Conservation (phyloP, 2,113 vertebrate species). For the Pomatorhinus ruficollis region DNA sequence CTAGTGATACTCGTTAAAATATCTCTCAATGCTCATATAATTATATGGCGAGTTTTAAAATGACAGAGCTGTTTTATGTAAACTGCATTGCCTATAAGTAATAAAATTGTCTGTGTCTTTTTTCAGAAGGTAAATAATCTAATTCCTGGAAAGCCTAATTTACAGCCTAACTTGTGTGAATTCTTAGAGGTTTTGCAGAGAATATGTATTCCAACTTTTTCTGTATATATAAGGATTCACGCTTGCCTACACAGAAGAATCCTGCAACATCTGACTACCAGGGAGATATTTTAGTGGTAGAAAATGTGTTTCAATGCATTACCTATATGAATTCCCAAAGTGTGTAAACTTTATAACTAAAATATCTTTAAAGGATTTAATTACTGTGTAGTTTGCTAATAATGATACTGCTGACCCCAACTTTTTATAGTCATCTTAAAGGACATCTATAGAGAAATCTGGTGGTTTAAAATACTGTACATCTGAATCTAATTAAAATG, state of each 20-base stretch:
- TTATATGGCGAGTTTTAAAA: background rate
- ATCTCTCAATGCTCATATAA: background rate
- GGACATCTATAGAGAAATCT: background rate
- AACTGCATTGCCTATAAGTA: background rate
- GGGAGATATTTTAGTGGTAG: background rate
- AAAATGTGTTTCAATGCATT: background rate
- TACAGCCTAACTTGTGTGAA: background rate
- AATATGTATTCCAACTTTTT: background rate
- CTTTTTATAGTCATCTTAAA: background rate
- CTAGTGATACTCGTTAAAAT: background rate
- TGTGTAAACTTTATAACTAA: background rate
- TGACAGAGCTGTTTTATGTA: background rate
- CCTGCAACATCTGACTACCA: background rate
- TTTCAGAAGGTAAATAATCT: background rate
- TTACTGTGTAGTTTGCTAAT: background rate
- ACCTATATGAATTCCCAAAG: background rate
- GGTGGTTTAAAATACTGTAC: background rate
- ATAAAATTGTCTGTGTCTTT: background rate
- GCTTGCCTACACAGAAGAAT: background rate
- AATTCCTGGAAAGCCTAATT: background rate
- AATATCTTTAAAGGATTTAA: background rate
- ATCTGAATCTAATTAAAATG: background rate
- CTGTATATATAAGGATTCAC: background rate
- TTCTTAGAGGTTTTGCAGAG: background rate
- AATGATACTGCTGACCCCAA: background rate